Base-by-base conservation (phyloP, 2,113 vertebrate species). In the Brachypteracias leptosomus region DNA sequence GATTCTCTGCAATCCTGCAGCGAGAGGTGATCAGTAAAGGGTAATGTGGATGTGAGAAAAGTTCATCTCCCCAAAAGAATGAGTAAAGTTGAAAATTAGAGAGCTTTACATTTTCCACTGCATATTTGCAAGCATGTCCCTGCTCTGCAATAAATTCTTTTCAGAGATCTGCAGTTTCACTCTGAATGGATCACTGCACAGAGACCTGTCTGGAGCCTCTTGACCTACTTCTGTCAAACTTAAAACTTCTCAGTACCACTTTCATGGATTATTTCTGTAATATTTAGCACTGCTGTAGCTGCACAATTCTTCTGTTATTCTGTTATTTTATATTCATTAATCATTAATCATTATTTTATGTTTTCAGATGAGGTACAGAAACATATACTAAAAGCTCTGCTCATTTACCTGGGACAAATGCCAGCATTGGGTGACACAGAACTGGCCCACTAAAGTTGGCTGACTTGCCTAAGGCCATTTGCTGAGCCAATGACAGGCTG, bases 351-450 rank as follows among this genome's bases (percentile, higher is more conserved):
- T 31, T 9, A 6, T 62, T 81, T 59, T 10, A 3, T 4, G n/a
- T 40, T 65, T 47, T 72, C 26, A 4, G 8, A 54, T 33, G 11
- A 59, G 17, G 70, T 51, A 58, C 47, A n/a, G 42, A 88, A 74
- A 38, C 17, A 18, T 16, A 33, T 14, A 54, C 9, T 52, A 63
- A 10, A 63, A 51, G 47, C 31, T 86, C 49, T 74, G 24, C 28
- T 61, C 25, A 18, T 70, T 40, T 31, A n/a, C 33, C 40, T 57
- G 42, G 33, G n/a, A 57, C 42, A 68, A 52, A 54, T 20, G 18
- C 35, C 70, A 28, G 25, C 0, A 0, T 18, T 31, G n/a, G 1
- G 3, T 28, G 55, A 44, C 29, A 40, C 14, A 57, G 36, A 93
- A 16, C 36, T 52, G 31, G 10, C 9, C 49, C 82, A 46, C 58